phyloP scores from a whole-genome alignment of 2,888 invertebrate species.

The Cinara cedri region DNA sequence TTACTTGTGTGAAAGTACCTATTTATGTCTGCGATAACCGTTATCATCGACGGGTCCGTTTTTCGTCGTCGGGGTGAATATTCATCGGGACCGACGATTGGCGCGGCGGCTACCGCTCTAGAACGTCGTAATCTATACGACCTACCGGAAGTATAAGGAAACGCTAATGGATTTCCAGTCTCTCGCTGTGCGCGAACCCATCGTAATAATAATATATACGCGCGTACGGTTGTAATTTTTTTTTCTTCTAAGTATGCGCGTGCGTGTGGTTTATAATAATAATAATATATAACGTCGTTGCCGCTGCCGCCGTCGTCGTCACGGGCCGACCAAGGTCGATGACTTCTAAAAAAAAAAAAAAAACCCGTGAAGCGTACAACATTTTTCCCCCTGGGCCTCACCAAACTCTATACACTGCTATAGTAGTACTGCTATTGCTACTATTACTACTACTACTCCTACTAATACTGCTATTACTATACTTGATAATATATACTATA shows the following conservation, averaged over 20 bases:
- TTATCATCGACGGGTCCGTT: not conserved
- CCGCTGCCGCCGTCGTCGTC: not conserved
- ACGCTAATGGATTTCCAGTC: conserved; percentile 55
- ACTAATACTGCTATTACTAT: no score
- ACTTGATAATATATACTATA: no score
- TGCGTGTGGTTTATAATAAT: conserved; percentile 18
- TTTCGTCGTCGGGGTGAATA: conserved; percentile 44
- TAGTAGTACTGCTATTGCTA: no score
- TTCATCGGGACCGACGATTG: conserved; percentile 10
- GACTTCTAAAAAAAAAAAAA: conserved; percentile 25
- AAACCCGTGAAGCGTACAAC: conserved; percentile 57
- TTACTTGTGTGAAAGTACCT: no score
- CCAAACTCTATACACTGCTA: not conserved
- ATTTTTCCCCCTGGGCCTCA: conserved; percentile 53
- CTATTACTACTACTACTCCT: no score
- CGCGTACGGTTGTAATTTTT: not conserved
- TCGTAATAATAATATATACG: not conserved
- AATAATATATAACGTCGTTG: conserved; percentile 25
- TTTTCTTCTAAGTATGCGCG: not conserved
- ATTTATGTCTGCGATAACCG: no score
- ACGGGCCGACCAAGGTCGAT: conserved; percentile 49
- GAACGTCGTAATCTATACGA: not conserved
- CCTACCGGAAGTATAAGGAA: no score
- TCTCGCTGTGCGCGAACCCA: conserved; percentile 45
- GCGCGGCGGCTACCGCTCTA: not conserved